These are phyloP conservation scores for Monopis laevigella DNA, from an alignment of 2,888 invertebrate species.

Conservation along the genomic window DNA sequence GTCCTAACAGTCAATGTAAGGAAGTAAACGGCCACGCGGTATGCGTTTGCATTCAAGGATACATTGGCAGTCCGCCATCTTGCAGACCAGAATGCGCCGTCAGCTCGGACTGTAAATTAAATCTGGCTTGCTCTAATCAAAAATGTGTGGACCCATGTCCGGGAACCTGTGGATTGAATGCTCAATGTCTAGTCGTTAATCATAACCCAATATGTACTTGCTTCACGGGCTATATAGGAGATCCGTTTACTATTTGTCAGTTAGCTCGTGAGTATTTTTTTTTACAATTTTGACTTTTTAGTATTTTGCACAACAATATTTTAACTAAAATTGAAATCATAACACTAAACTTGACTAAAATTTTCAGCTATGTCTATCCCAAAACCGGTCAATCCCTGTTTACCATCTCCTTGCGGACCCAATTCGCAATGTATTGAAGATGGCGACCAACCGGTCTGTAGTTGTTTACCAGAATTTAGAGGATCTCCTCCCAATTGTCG, in stretches of 20 bases:
- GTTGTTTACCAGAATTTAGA: constrained; percentile 70
- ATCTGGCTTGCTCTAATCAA: constrained; percentile 77
- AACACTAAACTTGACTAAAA: constrained; percentile 7
- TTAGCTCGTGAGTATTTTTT: too few relatives aligned
- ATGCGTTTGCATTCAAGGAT: constrained; percentile 76
- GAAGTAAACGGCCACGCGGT: constrained; percentile 74
- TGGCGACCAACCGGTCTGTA: constrained; percentile 70
- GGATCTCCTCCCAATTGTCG: constrained; percentile 72
- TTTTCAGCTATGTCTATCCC: constrained; percentile 40
- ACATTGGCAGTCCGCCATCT: constrained; percentile 74
- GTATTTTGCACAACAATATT: background rate
- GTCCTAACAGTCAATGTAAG: constrained; percentile 78
- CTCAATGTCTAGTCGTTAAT: constrained; percentile 69
- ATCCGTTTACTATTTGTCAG: constrained; percentile 79
- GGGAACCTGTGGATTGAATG: constrained; percentile 74
- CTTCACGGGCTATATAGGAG: constrained; percentile 70
- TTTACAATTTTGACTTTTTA: constrained; percentile 13
- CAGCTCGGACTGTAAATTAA: constrained; percentile 75
- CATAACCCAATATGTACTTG: constrained; percentile 76
- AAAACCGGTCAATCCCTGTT: constrained; percentile 62
- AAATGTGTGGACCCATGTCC: constrained; percentile 81
- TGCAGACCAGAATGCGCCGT: constrained; percentile 83
- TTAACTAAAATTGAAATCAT: background rate
- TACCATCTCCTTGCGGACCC: constrained; percentile 74
- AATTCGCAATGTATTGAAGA: constrained; percentile 70